phyloP scores from a whole-genome alignment of 1,140 invertebrate species.

The Fopius arisanus region DNA sequence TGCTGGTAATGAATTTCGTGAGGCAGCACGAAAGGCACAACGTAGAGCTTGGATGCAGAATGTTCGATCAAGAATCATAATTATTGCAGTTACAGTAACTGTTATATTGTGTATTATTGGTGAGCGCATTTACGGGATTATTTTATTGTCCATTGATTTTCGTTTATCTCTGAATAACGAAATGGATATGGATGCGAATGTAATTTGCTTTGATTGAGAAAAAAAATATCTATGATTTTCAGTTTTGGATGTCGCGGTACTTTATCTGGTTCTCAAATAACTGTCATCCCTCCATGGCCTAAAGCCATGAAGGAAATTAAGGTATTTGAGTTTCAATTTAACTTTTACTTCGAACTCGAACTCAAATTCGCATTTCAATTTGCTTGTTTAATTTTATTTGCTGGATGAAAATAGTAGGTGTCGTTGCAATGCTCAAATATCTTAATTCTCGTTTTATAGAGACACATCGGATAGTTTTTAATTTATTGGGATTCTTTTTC shows the following conservation, averaged over 20 bases:
- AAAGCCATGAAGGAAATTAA: slow-evolving; percentile 36
- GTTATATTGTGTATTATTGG: slow-evolving; percentile 51
- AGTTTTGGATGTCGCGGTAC: slow-evolving; percentile 58
- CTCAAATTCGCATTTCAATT: not conserved
- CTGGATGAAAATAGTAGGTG: not conserved
- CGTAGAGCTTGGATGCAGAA: slow-evolving; percentile 67
- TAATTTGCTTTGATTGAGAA: not conserved
- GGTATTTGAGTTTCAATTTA: slow-evolving; percentile 35
- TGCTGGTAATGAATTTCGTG: slow-evolving; percentile 65
- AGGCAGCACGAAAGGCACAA: slow-evolving; percentile 62
- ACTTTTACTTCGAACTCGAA: slow-evolving; percentile 11
- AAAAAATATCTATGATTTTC: slow-evolving; percentile 47
- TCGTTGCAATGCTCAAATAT: slow-evolving; percentile 33
- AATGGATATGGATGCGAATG: not conserved
- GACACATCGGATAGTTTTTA: not conserved
- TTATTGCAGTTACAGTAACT: slow-evolving; percentile 49
- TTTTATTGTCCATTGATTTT: not conserved
- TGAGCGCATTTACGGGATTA: not conserved
- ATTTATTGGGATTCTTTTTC: slow-evolving; percentile 41
- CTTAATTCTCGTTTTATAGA: slow-evolving; percentile 27
- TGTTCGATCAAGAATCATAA: slow-evolving; percentile 55
- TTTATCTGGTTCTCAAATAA: slow-evolving; percentile 61
- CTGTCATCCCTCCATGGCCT: slow-evolving; percentile 32
- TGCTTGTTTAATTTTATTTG: slow-evolving; percentile 13
- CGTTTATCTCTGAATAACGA: not conserved